These are phyloP conservation scores for Anolis carolinensis DNA, from an alignment of 2,113 vertebrate genomes.

Conservation along the genomic window DNA sequence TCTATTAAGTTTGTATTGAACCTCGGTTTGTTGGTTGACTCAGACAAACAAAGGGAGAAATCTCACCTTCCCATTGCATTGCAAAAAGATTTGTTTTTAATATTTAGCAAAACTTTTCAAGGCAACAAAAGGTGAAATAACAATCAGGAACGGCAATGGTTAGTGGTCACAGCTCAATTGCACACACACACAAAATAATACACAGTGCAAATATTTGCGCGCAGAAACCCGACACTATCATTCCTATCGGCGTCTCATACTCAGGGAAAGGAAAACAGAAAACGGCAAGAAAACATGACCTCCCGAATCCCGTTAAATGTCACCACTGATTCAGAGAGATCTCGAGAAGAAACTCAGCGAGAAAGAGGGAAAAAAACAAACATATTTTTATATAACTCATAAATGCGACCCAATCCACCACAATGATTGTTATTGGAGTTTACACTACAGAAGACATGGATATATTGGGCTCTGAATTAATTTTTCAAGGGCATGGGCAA, in stretches of 20 bases:
- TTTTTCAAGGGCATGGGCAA: background rate
- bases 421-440: background rate
- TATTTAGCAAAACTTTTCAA: constrained; percentile 8
- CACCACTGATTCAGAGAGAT: background rate
- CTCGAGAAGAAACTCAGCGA: background rate
- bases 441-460: background rate
- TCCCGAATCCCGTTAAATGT: background rate
- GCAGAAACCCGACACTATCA: background rate
- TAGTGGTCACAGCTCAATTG: constrained; percentile 12
- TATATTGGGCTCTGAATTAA: background rate
- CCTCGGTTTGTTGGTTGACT: background rate
- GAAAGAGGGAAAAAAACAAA: background rate
- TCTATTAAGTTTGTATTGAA: too few relatives aligned
- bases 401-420: background rate
- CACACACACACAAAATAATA: background rate
- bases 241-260: background rate
- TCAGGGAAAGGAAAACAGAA: background rate
- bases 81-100: background rate
- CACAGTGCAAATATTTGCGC: constrained; percentile 22
- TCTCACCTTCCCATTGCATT: background rate
- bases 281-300: background rate
- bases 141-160: background rate
- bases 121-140: constrained; percentile 26
- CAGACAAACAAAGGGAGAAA: background rate
- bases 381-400: background rate